Percentiles rank a stretch among this genome's conserved stretches.
Conservation (phyloP, 2,888 invertebrate genomes). For the Apotomis capreana region DNA sequence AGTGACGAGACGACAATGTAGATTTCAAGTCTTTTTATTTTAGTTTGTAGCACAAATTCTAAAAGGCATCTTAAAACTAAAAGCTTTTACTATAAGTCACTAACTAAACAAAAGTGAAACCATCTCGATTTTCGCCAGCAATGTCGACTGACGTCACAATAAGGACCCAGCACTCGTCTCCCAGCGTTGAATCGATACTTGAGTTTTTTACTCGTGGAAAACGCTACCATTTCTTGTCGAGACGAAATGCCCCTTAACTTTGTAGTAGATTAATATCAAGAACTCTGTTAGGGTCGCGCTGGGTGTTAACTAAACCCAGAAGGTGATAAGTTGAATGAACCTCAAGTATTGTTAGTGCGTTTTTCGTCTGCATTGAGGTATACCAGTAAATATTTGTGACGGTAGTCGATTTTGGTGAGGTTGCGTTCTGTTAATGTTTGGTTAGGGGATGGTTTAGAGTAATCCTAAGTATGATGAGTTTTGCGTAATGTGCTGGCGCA, state of each 20-base stretch:
- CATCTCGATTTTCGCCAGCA: background rate
- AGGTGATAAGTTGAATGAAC: constrained; percentile 4
- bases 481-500: constrained; percentile 14
- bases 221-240: constrained; percentile 52
- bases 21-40: no score
- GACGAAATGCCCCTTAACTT: constrained; percentile 55
- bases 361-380: background rate
- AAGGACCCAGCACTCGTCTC: constrained; percentile 44
- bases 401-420: constrained; percentile 22
- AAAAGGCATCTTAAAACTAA: no score
- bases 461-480: constrained; percentile 34
- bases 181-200: constrained; percentile 61
- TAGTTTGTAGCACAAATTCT: no score
- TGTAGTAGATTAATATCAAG: constrained; percentile 55
- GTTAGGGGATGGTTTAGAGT: constrained; percentile 23
- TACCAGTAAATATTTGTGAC: constrained; percentile 36
- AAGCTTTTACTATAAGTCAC: background rate
- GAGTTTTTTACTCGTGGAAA: constrained; percentile 54
- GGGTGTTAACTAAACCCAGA: background rate
- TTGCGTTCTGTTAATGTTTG: constrained; percentile 31
- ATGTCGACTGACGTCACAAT: constrained; percentile 45
- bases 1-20: no score
- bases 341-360: background rate
- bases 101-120: background rate
- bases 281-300: constrained; percentile 33